Conservation (phyloP, 2,888 invertebrate genomes). For the Onthophagus sagittarius region DNA sequence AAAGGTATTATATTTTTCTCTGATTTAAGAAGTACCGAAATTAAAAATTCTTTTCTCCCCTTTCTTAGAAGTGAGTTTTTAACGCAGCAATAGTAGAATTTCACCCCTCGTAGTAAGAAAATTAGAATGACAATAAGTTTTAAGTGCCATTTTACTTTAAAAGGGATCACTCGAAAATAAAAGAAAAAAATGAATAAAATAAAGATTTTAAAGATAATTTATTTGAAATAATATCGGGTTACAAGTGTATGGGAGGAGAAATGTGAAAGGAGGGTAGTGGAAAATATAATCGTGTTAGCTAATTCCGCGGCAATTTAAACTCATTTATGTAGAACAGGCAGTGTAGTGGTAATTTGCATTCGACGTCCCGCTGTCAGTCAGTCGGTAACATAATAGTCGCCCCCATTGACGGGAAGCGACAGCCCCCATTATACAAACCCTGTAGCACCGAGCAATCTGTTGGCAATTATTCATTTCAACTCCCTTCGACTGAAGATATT, state of each 20-base stretch:
- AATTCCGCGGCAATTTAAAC: constrained; percentile 19
- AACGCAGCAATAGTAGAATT: too few species aligned
- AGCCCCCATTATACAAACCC: constrained; percentile 1
- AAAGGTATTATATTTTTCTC: too few species aligned
- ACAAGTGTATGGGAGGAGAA: neutral
- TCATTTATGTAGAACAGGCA: constrained; percentile 19
- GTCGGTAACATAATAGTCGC: constrained; percentile 36
- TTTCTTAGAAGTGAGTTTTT: too few species aligned
- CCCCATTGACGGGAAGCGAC: constrained; percentile 16
- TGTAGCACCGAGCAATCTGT: constrained; percentile 46
- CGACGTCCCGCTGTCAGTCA: constrained; percentile 41
- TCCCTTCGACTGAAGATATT: constrained; percentile 8
- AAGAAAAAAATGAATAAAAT: too few species aligned
- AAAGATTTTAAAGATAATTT: neutral
- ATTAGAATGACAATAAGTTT: too few species aligned
- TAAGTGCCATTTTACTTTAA: too few species aligned
- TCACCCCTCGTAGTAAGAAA: too few species aligned
- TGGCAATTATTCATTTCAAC: constrained; percentile 43
- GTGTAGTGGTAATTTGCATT: constrained; percentile 40
- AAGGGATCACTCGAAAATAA: too few species aligned
- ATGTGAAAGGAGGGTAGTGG: neutral
- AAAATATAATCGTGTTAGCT: constrained; percentile 14
- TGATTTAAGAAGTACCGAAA: too few species aligned
- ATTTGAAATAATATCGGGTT: neutral
- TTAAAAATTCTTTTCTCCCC: too few species aligned